These are phyloP conservation scores for Tachysurus vachellii DNA, from an alignment of 2,113 vertebrate genomes.

Conservation along the genomic window DNA sequence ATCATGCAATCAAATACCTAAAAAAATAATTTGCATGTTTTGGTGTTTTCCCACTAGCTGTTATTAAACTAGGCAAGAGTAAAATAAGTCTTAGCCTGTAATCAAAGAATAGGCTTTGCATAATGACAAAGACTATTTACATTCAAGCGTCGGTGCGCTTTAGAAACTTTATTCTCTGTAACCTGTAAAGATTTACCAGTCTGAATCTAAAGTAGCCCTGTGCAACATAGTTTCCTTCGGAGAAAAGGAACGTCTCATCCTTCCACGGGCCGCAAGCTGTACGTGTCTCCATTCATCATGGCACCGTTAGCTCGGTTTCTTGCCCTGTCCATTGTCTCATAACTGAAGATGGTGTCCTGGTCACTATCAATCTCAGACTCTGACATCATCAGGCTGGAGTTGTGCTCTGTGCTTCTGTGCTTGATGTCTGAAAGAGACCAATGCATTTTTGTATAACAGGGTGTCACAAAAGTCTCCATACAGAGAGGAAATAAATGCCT, in stretches of 20 bases:
- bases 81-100: not conserved
- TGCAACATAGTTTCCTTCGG: not conserved
- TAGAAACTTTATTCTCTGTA: conserved; percentile 31
- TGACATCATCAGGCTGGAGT: conserved; percentile 91
- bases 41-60: not conserved
- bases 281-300: conserved; percentile 75
- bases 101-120: conserved; percentile 31
- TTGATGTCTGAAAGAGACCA: conserved; percentile 78
- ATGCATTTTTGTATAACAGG: not conserved
- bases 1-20: not conserved
- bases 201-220: not conserved
- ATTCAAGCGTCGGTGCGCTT: conserved; percentile 47
- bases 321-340: conserved; percentile 73
- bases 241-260: conserved; percentile 58
- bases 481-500: too few species aligned
- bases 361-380: conserved; percentile 92
- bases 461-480: too few species aligned
- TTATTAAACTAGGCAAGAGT: not conserved
- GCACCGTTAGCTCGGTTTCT: conserved; percentile 69
- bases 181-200: not conserved
- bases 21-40: not conserved
- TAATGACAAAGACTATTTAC: conserved; percentile 41
- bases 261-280: conserved; percentile 74
- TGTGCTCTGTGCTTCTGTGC: conserved; percentile 89
- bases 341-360: conserved; percentile 86